Conservation (phyloP, 2,113 vertebrate genomes). For the Abramis brama region DNA sequence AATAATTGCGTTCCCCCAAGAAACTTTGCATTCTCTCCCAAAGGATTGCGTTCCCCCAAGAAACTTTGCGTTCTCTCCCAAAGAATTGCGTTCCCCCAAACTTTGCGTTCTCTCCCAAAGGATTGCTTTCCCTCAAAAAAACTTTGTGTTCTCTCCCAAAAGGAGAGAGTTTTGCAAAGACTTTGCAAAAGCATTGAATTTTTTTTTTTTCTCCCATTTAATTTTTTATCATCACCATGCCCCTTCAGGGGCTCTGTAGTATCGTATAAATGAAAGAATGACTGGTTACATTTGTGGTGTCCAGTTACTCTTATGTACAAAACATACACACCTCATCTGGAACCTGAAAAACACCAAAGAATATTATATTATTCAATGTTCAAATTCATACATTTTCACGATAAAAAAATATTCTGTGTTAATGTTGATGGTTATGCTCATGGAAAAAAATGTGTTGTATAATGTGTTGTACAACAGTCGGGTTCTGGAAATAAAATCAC, state of each 20-base stretch:
- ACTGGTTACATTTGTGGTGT: background rate
- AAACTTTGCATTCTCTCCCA: too few species aligned
- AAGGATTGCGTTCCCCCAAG: too few species aligned
- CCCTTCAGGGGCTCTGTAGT: background rate
- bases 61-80: too few species aligned
- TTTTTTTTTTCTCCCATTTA: background rate
- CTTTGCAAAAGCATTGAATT: background rate
- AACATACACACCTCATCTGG: slow-evolving; percentile 66
- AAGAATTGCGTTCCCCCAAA: too few species aligned
- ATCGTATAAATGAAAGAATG: background rate
- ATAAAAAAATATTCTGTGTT: background rate
- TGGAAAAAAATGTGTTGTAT: background rate
- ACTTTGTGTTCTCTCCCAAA: background rate
- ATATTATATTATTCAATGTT: slow-evolving; percentile 1
- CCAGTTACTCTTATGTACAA: background rate
- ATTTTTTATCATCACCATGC: background rate
- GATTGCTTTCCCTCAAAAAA: too few species aligned
- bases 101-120: too few species aligned
- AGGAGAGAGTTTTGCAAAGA: background rate
- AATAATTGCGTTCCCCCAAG: too few species aligned
- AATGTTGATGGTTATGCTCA: background rate
- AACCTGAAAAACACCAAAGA: slow-evolving; percentile 60
- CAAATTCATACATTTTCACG: background rate
- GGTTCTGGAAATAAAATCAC: background rate
- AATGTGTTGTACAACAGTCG: background rate